Evolutionary conservation across 2,113 vertebrate genomes (phyloP), one percentile per base, ranked within the genome.

Genomic region (Neolamprologus devosi): DNA sequence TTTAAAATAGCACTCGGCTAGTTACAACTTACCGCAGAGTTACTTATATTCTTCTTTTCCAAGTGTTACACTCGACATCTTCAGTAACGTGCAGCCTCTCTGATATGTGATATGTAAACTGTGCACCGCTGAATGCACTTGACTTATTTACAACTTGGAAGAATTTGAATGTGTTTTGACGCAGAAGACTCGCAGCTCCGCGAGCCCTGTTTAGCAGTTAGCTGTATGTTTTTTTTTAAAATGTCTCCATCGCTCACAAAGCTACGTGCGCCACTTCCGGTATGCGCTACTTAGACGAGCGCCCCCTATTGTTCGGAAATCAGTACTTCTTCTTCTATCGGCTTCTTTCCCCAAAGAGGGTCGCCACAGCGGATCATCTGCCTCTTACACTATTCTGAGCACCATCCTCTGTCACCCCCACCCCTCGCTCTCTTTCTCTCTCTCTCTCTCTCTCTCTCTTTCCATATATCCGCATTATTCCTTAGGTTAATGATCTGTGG

Each of bases 231-330:
- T 95, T 95, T 57, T 91, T 95, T 95, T 96, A 96, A 96, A 96
- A 96, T 96, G 96, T 96, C 96, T 95, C 90, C 95, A 90, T 93
- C 94, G 85, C 81, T 95, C 92, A 93, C 94, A 94, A 95, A 94
- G 90, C 57, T 91, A 75, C 10, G 16, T 91, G 87, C 94, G 94
- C 84, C 93, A 96, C 85, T 96, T 97, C 96, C 94, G 86, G 89
- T 7, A 3, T 13, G 3, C 10, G 11, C 7, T 5, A 9, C 3
- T 2, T 1, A 8, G 14, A 10, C 9, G 40, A 81, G 84, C 86
- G 84, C 40, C 87, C 57, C 35, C 30, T 55, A 19, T 4, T 2
- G 84, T 60, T 19, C 4, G 1, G 2, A 10, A 2, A 7, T 16
- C 4, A 2, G 1, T 49, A 47, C 40, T 73, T 10, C 21, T 70